Conservation (phyloP, 2,797 vertebrate species). For the Muraenolepis orangiensis region DNA sequence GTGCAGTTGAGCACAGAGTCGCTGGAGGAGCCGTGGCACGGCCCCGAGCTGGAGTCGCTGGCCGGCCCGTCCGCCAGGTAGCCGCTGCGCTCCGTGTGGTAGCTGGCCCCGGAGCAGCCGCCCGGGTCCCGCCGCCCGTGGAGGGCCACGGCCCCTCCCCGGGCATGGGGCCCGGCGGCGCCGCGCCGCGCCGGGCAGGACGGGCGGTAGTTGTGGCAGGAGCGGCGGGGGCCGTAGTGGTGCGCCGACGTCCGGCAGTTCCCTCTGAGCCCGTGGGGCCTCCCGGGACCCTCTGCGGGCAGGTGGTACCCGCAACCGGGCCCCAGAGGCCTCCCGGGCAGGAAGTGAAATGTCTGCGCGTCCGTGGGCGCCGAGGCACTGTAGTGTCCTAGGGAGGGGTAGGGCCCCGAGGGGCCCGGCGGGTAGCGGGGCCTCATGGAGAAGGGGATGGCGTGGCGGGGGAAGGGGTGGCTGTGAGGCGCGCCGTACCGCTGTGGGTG, state of each 20-base stretch:
- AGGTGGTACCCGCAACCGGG: constrained; percentile 69
- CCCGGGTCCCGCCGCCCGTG: constrained; percentile 80
- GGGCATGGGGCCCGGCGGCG: constrained; percentile 43
- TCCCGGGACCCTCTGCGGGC: constrained; percentile 57
- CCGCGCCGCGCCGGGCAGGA: constrained; percentile 67
- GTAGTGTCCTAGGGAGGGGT: constrained; percentile 76
- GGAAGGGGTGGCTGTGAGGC: constrained; percentile 78
- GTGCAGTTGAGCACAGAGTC: constrained; percentile 96
- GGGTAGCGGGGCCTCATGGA: constrained; percentile 77
- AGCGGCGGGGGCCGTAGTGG: constrained; percentile 65
- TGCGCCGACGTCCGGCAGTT: constrained; percentile 65
- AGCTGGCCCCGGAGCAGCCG: constrained; percentile 89
- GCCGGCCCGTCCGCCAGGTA: constrained; percentile 92
- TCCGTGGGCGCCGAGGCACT: constrained; percentile 77
- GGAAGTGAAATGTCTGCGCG: constrained; percentile 73
- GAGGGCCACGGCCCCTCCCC: constrained; percentile 30
- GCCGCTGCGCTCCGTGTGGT: constrained; percentile 89
- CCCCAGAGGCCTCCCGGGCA: constrained; percentile 71
- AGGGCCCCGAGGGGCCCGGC: constrained; percentile 67
- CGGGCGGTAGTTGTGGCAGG: constrained; percentile 71
- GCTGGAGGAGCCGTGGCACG: constrained; percentile 94
- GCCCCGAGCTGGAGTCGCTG: constrained; percentile 96
- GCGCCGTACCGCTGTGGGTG: constrained; percentile 78
- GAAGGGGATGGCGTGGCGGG: constrained; percentile 73
- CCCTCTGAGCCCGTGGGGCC: constrained; percentile 65